Evolutionary conservation across 2,888 invertebrate genomes (phyloP), one percentile per base, ranked within the genome.

Genomic region (Standfussiana lucernea): DNA sequence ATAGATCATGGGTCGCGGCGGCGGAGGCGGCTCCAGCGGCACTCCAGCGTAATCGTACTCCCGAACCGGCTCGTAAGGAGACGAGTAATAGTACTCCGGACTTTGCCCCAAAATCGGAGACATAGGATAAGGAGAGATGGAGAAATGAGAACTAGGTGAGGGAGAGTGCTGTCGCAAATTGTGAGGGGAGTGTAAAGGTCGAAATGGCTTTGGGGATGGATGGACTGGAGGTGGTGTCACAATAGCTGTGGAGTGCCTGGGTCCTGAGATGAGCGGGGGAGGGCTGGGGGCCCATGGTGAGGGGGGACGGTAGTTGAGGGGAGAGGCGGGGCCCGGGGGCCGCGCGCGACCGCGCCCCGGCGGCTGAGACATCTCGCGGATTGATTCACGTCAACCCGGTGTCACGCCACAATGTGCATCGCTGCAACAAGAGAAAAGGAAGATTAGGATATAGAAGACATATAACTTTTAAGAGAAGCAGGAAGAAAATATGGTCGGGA

Each of bases 251-350:
- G 97, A 95, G 89, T 97, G 97, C 85, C 97, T 95, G 37, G 97
- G 97, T 67, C 97, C 97, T 69, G 98, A 97, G 89, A 98, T 97
- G 81, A 97, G 97, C 7, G 98, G 98, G n/a, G 98, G 98, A 1
- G 98, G 98, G 86, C 98, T 98, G 2, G 98, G 98, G 15, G 97
- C 97, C 97, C 98, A 98, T 69, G 98, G 98, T 56, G 98, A 98
- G 24, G 98, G 97, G 50, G 98, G 98, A 53, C 98, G 97, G 94
- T 97, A 98, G 90, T 98, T 97, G 84, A 97, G 97, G 70, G 98
- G 97, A 91, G 97, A 96, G 92, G 95, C 95, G 91, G 96, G 95
- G 92, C 94, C 95, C 85, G 95, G 94, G 78, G 91, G 92, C 86
- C 94, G 94, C 91, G 94, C 94, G 94, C 96, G 95, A 88, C 97